Conservation (phyloP, 30 jellyfish, hydroid and myxozoan genomes). For the Hydra vulgaris region DNA sequence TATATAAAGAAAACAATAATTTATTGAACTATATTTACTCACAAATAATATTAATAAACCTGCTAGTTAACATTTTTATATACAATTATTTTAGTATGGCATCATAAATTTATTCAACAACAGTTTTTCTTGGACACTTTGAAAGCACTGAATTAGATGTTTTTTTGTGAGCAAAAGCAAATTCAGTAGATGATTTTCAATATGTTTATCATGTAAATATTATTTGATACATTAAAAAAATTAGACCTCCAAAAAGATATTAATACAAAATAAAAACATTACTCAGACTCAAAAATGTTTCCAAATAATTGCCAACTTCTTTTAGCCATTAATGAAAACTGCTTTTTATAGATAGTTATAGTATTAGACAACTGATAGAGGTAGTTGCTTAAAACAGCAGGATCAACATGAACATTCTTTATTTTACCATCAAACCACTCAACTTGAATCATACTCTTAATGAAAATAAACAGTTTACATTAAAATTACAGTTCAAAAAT, state of each 20-base stretch:
- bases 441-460: constrained; percentile 85
- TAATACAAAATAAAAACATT: not conserved
- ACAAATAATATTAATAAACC: too few relatives aligned
- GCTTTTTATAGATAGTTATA: constrained; percentile 41
- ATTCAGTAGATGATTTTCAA: too few relatives aligned
- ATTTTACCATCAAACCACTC: constrained; percentile 93
- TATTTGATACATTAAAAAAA: too few relatives aligned
- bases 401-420: constrained; percentile 91
- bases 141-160: too few relatives aligned
- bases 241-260: not conserved
- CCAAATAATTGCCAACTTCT: constrained; percentile 71
- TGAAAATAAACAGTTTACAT: not conserved
- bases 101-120: too few relatives aligned
- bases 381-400: constrained; percentile 47
- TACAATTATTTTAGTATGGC: too few relatives aligned
- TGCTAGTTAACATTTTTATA: too few relatives aligned
- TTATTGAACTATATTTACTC: too few relatives aligned
- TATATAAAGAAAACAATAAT: too few relatives aligned
- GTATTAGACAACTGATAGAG: constrained; percentile 45
- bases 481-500: not conserved
- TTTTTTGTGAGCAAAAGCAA: too few relatives aligned
- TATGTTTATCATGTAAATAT: too few relatives aligned
- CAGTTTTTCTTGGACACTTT: too few relatives aligned
- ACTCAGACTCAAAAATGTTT: constrained; percentile 60
- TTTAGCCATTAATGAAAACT: constrained; percentile 59